Evolutionary conservation across 2,797 vertebrate genomes (phyloP).

Genomic region (Fratercula arctica): DNA sequence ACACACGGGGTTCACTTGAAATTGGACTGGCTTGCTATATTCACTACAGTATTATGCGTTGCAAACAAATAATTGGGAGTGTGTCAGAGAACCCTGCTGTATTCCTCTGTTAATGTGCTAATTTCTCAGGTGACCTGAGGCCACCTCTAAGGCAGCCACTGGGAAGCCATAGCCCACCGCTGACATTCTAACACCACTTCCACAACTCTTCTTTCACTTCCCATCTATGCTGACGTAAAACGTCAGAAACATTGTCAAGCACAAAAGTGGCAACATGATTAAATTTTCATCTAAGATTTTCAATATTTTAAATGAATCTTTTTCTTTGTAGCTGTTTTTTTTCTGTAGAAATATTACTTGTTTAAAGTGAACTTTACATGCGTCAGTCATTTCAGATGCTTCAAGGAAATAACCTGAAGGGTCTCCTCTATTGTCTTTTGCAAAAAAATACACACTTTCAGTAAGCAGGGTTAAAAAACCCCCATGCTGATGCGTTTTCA

Average conservation of each 20-base stretch:
- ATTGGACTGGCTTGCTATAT: background rate
- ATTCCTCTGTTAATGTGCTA: background rate
- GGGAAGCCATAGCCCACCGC: background rate
- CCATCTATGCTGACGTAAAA: background rate
- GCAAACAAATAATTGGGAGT: background rate
- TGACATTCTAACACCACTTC: background rate
- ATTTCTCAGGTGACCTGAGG: background rate
- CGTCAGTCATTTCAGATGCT: background rate
- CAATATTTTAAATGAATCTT: background rate
- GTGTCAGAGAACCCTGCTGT: background rate
- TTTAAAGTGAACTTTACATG: background rate
- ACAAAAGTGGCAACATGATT: background rate
- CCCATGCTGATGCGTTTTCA: background rate
- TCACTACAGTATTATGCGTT: accelerated
- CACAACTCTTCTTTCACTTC: background rate
- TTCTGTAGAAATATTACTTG: background rate
- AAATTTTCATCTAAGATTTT: background rate
- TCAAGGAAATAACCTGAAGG: background rate
- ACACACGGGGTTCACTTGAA: background rate
- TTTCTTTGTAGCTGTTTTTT: background rate
- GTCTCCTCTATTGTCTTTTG: background rate
- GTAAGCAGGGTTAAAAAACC: background rate
- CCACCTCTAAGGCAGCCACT: background rate
- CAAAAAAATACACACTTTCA: background rate
- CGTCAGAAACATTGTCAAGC: accelerated